Conservation (phyloP, 2,888 invertebrate species). For the Drosophila limbata region DNA sequence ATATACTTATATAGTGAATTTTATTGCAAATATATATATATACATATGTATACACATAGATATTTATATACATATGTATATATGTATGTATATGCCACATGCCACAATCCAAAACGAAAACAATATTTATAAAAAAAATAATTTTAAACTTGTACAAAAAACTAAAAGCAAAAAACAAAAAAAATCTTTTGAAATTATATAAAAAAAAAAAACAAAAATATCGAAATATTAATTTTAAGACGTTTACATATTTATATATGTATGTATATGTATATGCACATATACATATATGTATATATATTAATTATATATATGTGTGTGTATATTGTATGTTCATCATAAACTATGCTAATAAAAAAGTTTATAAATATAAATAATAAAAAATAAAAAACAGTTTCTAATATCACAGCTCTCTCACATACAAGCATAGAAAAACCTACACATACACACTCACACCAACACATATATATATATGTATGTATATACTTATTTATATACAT, state of each 20-base stretch:
- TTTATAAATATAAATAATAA: slow-evolving; percentile 25
- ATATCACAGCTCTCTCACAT: slow-evolving; percentile 32
- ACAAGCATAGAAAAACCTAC: slow-evolving; percentile 19
- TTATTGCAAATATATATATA: slow-evolving; percentile 47
- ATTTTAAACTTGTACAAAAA: slow-evolving; percentile 70
- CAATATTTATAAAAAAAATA: slow-evolving; percentile 60
- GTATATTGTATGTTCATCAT: slow-evolving; percentile 40
- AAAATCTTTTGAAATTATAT: slow-evolving; percentile 40
- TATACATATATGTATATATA: slow-evolving; percentile 11
- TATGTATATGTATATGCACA: slow-evolving; percentile 6
- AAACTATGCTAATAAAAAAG: slow-evolving; percentile 52
- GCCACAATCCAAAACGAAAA: slow-evolving; percentile 68
- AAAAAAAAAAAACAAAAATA: slow-evolving; percentile 10
- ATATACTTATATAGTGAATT: slow-evolving; percentile 45
- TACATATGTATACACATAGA: slow-evolving; percentile 12
- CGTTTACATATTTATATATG: slow-evolving; percentile 40
- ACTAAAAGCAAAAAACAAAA: slow-evolving; percentile 25
- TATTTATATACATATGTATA: slow-evolving; percentile 12
- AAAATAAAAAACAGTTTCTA: slow-evolving; percentile 42
- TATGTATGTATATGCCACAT: slow-evolving; percentile 26
- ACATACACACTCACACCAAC: slow-evolving; percentile 17
- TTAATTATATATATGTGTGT: slow-evolving; percentile 28
- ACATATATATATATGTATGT: neutral
- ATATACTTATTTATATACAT: slow-evolving; percentile 19
- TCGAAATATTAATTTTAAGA: slow-evolving; percentile 28